These are phyloP conservation scores for Samia ricini DNA, from an alignment of 1,140 invertebrate genomes.

Conservation along the genomic window DNA sequence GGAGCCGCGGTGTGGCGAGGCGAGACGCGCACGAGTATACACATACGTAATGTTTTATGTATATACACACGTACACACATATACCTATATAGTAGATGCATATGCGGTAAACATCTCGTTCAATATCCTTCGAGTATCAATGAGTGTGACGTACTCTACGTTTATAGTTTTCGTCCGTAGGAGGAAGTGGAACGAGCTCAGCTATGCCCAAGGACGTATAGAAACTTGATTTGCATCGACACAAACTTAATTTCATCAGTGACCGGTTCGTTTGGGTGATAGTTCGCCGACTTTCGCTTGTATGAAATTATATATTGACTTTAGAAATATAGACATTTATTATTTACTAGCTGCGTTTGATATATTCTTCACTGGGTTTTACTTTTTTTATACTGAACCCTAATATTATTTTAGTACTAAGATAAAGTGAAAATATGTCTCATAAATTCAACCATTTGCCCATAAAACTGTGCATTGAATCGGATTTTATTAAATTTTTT, in stretches of 20 bases:
- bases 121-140: slow-evolving; percentile 67
- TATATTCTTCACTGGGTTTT: no score
- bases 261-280: slow-evolving; percentile 13
- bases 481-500: no score
- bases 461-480: no score
- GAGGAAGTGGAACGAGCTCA: slow-evolving; percentile 70
- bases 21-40: slow-evolving; percentile 40
- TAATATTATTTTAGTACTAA: no score
- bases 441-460: no score
- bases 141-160: slow-evolving; percentile 69
- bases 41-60: slow-evolving; percentile 20
- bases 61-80: no score
- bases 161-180: slow-evolving; percentile 60
- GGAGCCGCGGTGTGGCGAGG: slow-evolving; percentile 30
- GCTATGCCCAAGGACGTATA: slow-evolving; percentile 68
- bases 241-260: slow-evolving; percentile 18
- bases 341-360: no score
- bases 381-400: no score
- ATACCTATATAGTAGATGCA: no score
- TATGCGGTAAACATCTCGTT: slow-evolving; percentile 69
- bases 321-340: no score
- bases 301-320: background rate
- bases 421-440: no score
- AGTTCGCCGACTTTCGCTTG: slow-evolving; percentile 2
- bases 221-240: slow-evolving; percentile 44